These are phyloP conservation scores for Arctopsyche grandis DNA, from an alignment of 1,140 invertebrate genomes.

Conservation along the genomic window DNA sequence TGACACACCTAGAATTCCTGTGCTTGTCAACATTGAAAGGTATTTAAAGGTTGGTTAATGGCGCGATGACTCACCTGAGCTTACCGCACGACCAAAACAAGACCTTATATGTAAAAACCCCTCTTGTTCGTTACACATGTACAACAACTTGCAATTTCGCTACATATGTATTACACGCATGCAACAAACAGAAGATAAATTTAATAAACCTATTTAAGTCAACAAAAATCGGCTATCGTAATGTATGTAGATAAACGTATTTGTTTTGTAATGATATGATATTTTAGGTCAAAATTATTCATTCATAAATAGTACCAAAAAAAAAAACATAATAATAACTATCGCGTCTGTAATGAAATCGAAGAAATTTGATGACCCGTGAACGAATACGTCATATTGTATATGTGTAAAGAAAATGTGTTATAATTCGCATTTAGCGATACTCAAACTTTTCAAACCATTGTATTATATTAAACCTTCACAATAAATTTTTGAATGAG, in stretches of 20 bases:
- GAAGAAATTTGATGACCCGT: not conserved
- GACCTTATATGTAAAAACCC: slow-evolving; percentile 19
- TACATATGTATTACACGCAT: too few species aligned
- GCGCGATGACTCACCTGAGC: slow-evolving; percentile 21
- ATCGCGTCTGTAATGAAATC: not conserved
- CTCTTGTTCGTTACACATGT: not conserved
- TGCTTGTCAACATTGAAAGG: slow-evolving; percentile 30
- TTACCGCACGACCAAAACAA: slow-evolving; percentile 12
- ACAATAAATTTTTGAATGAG: too few species aligned
- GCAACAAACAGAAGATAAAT: too few species aligned
- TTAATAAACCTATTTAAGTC: too few species aligned
- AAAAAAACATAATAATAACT: not conserved
- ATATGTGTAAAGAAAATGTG: too few species aligned
- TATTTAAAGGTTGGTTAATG: slow-evolving; percentile 27
- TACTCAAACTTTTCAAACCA: too few species aligned
- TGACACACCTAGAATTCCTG: slow-evolving; percentile 28
- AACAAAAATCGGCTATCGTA: too few species aligned
- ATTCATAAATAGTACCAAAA: not conserved
- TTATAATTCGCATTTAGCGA: too few species aligned
- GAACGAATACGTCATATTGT: too few species aligned
- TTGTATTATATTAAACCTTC: too few species aligned
- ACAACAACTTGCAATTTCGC: too few species aligned
- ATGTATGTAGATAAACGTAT: not conserved
- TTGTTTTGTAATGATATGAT: not conserved
- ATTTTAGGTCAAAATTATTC: slow-evolving; percentile 27